Base-by-base conservation (phyloP, 2,113 vertebrate species). In the Xenus cinereus region DNA sequence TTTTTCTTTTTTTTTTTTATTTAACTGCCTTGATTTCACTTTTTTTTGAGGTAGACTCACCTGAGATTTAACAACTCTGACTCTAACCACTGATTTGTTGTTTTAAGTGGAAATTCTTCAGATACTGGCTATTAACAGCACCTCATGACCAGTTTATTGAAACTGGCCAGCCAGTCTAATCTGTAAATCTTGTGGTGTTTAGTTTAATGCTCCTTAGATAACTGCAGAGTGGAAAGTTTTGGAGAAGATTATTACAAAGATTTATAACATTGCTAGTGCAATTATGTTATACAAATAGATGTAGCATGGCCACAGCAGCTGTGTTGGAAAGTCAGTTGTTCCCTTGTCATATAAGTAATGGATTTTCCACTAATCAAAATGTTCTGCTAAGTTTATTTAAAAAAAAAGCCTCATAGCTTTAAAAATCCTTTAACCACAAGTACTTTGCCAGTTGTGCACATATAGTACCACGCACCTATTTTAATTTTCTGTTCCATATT, bases 341-440 rank as follows among this genome's bases (percentile, higher is more conserved):
- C 50, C 28, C 17, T 93, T 94, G 21, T 84, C 64, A 80, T 82
- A 62, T 7, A 54, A 74, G 33, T 37, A 86, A 90, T 76, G 11
- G 37, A 86, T 89, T 93, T 93, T 88, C 50, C 17, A 54, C 50
- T 76, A 84, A 93, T 84, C 45, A 84, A 86, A 94, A 82, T 56
- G 5, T 23, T 87, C 67, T 93, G 50, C n/a, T 86, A 89, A 62
- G 19, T 90, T 94, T 43, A 72, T 77, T 7, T 7, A 18, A 46
- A 50, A 82, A 62, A 41, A 41, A 32, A 9, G 2, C 7, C 9
- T 59, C 8, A 24, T 74, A 35, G 7, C 9, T 89, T 95, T 69
- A 79, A 90, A 93, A 91, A 83, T 69, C 39, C n/a, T 73, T 78
- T 86, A 93, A 87, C 22, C 11, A 45, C 54, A 77, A 32, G 63